A percentile compares a stretch with the other conserved stretches of the same genome.
phyloP scores from a whole-genome alignment of 2,797 vertebrate species.

The Enteromius treurensis region DNA sequence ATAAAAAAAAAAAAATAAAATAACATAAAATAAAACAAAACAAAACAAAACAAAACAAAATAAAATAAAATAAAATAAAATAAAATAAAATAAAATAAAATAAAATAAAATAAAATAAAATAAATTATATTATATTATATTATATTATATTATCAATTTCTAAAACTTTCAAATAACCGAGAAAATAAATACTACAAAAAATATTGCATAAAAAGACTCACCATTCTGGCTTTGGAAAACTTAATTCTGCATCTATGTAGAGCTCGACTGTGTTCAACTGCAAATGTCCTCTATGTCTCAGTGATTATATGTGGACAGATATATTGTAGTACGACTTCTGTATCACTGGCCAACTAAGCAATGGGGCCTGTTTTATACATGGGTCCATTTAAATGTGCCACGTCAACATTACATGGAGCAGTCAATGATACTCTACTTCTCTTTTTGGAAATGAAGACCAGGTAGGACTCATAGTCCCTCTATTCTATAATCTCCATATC shows the following conservation, averaged over 20 bases:
- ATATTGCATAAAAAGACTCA: conserved; percentile 73
- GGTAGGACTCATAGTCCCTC: conserved; percentile 64
- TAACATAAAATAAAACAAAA: background rate
- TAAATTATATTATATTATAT: background rate
- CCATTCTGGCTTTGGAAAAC: conserved; percentile 77
- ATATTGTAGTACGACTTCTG: conserved; percentile 68
- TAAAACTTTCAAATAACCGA: background rate
- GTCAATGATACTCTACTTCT: conserved; percentile 71
- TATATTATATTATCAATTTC: background rate
- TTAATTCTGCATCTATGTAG: conserved; percentile 52
- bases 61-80: background rate
- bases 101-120: no score
- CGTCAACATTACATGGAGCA: conserved; percentile 61
- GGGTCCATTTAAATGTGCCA: conserved; percentile 74
- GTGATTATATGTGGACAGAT: conserved; percentile 61
- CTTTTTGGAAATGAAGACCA: conserved; percentile 75
- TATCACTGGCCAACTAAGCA: conserved; percentile 58
- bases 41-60: no score
- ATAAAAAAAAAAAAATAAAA: background rate
- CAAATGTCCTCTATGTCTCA: conserved; percentile 4
- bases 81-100: background rate
- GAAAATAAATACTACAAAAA: background rate
- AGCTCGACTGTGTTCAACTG: conserved; percentile 31
- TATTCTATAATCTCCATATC: conserved; percentile 61
- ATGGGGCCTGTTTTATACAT: conserved; percentile 57